Evolutionary conservation across 92 coral and sea anemone genomes (phyloP), one percentile per base, ranked within the genome.

Genomic region (Scolanthus callimorphus): DNA sequence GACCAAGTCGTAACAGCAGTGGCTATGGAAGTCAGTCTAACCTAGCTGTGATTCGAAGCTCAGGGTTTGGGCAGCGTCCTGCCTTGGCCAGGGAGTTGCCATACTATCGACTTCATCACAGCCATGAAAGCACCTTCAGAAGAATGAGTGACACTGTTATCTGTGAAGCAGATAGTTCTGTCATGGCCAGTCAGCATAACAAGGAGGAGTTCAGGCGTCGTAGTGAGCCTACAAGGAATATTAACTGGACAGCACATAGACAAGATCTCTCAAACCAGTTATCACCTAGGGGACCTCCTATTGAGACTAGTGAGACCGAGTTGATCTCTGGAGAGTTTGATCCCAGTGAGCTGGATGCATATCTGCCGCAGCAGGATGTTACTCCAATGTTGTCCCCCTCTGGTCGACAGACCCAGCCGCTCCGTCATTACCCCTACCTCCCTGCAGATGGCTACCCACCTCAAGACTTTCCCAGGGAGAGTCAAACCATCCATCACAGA

Each of bases 101-200:
- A 17, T 78, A 77, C 4, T 67, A 59, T 31, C 62, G 82, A 19
- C 68, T 59, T 21, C 51, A 69, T 38, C 60, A 62, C n/a, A 48
- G 53, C n/a, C 39, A 27, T 23, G 50, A 57, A 45, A 69, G 71
- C 51, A 39, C 70, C 49, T 80, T 61, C 67, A 82, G 98, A 51
- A 69, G 98, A 27, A 67, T 84, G 73, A 92, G 98, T 74, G 98
- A 92, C 74, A 92, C 95, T 15, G 89, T 92, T 39, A 78, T 92
- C 38, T 92, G 98, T 54, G 98, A 89, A 71, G 98, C 98, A 27
- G 98, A 92, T 53, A 92, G 98, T 61, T 92, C 98, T n/a, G 91
- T 85, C 51, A 81, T 77, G 75, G 71, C 82, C 24, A 70, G 63
- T 41, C 85, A 78, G 49, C 73, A 71, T 20, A 81, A 73, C 25